Evolutionary conservation across 2,113 vertebrate genomes (phyloP), one percentile per base, ranked within the genome.

Genomic region (Silurus glanis): DNA sequence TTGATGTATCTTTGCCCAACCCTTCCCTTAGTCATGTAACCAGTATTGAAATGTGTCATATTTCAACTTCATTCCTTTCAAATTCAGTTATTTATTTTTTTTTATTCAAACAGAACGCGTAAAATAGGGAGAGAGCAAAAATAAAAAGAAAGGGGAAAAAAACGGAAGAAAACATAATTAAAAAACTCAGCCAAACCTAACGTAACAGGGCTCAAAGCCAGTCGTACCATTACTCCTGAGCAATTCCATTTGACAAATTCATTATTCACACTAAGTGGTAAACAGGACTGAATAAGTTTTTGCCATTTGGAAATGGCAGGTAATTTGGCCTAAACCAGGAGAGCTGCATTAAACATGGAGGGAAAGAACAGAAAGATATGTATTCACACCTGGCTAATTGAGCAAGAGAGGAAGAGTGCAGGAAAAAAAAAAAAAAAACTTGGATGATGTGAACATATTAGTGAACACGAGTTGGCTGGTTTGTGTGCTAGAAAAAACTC

Each of bases 111-210:
- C 61, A 58, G 74, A 61, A 28, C n/a, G 17, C 80, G 6, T 13
- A 5, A 74, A 59, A 78, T 53, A 74, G 23, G 4, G 9, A 58
- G 64, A 82, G 84, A 56, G 16, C 2, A 13, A 21, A 59, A 17
- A 51, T n/a, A 79, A 17, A 17, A 16, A 28, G 17, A 71, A 21
- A 37, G 37, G 37, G 37, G 37, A 37, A 72, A 80, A 84, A 83
- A 19, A 37, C 25, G 51, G 86, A 47, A 89, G 87, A 89, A 91
- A 93, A 93, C 91, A 90, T 95, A 95, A 95, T 95, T 95, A 95
- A 91, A 91, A 94, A 94, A 94, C 88, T 92, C 91, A 94, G 93
- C 92, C 94, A 93, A 93, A 94, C 95, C 92, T 90, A 94, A 94
- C 92, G 91, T 94, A 95, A 94, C 93, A 92, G 88, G 81, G 92